Conservation (phyloP, 2,888 invertebrate species). For the Drosophila formosana region DNA sequence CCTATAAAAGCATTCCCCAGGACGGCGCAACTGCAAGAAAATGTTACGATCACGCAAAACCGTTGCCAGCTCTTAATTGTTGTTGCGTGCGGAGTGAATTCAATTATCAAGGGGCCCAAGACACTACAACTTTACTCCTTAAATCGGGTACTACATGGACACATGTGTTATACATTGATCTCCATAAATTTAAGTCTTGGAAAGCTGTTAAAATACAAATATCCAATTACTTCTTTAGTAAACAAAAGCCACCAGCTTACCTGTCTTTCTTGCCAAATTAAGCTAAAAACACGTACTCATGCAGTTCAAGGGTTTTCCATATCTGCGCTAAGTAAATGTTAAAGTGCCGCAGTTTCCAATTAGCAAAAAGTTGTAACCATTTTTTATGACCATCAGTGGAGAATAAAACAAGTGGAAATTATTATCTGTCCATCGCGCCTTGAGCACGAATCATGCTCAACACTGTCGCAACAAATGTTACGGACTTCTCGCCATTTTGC, state of each 20-base stretch:
- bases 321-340: conserved; percentile 67
- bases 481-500: conserved; percentile 26
- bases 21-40: conserved; percentile 26
- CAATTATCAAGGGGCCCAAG: conserved; percentile 31
- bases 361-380: conserved; percentile 59
- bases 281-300: conserved; percentile 65
- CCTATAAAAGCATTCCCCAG: conserved; percentile 26
- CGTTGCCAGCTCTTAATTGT: conserved; percentile 57
- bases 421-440: conserved; percentile 46
- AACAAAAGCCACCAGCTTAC: not conserved
- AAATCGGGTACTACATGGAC: not conserved
- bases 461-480: conserved; percentile 40
- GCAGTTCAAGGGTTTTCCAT: conserved; percentile 37
- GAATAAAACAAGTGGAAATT: conserved; percentile 12
- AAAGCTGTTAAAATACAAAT: not conserved
- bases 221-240: not conserved
- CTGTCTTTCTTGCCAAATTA: conserved; percentile 47
- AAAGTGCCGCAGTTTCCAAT: conserved; percentile 57
- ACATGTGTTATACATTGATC: conserved; percentile 4
- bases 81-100: conserved; percentile 43
- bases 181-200: not conserved
- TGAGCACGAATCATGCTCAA: conserved; percentile 71
- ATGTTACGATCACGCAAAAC: conserved; percentile 20
- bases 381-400: conserved; percentile 20
- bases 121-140: not conserved